These are phyloP conservation scores for Noctua janthe DNA, from an alignment of 2,888 invertebrate species.

Conservation along the genomic window DNA sequence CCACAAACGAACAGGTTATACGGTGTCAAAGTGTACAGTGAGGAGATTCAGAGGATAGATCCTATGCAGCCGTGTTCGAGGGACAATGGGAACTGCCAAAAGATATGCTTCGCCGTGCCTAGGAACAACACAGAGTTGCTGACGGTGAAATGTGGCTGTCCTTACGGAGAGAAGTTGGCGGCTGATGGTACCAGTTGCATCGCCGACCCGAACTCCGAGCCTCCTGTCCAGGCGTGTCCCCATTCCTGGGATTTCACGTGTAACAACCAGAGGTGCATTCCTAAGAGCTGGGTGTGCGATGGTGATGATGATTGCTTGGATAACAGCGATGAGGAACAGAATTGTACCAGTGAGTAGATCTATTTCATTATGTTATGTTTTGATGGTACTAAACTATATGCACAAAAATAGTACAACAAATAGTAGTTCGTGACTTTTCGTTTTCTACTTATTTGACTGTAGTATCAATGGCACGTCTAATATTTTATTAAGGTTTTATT, in stretches of 20 bases:
- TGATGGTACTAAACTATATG: not conserved
- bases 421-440: not conserved
- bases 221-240: conserved; percentile 96
- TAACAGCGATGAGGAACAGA: conserved; percentile 98
- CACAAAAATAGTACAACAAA: not conserved
- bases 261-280: conserved; percentile 97
- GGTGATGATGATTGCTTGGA: conserved; percentile 99
- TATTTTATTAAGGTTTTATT: not conserved
- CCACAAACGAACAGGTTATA: conserved; percentile 97
- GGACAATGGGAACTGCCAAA: conserved; percentile 97
- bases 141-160: conserved; percentile 96
- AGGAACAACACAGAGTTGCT: conserved; percentile 90
- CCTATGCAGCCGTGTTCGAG: conserved; percentile 95
- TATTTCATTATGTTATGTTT: not conserved
- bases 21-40: conserved; percentile 97
- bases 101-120: conserved; percentile 98
- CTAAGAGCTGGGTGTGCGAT: conserved; percentile 98
- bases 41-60: conserved; percentile 93
- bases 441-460: not conserved
- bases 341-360: conserved; percentile 95
- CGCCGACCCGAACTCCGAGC: conserved; percentile 95
- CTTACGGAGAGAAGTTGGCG: conserved; percentile 96
- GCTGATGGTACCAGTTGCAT: conserved; percentile 93
- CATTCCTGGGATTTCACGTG: conserved; percentile 98
- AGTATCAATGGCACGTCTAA: not conserved